A percentile compares a stretch with the other conserved stretches of the same genome.
Conservation (phyloP, 2,888 invertebrate species). For the Ornithoptera alexandrae region DNA sequence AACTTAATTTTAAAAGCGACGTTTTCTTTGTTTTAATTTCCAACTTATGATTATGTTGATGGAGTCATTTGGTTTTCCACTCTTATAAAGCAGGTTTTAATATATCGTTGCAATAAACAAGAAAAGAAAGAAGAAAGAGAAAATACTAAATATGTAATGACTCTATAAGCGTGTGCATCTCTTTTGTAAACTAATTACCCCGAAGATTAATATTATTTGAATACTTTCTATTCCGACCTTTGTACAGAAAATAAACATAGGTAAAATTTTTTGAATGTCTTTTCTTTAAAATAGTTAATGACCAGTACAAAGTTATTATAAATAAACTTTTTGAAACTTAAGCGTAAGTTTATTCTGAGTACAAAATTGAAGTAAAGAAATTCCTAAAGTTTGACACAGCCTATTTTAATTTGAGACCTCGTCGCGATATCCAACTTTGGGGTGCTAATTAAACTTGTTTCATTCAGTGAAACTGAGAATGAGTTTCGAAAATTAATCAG, state of each 20-base stretch:
- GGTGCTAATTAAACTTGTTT: constrained; percentile 73
- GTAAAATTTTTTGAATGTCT: neutral
- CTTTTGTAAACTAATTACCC: neutral
- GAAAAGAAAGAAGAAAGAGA: too few species aligned
- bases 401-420: constrained; percentile 47
- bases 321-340: neutral
- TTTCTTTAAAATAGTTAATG: neutral
- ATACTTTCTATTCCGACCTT: neutral
- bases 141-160: neutral
- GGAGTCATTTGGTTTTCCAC: neutral
- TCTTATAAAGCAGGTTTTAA: neutral
- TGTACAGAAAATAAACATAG: neutral
- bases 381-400: constrained; percentile 33
- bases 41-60: neutral
- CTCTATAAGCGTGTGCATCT: neutral
- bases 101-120: neutral
- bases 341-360: constrained; percentile 12
- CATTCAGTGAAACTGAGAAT: constrained; percentile 69
- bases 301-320: neutral
- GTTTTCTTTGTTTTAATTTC: neutral
- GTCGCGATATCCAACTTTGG: constrained; percentile 55
- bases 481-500: constrained; percentile 72
- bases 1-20: neutral
- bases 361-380: constrained; percentile 21
- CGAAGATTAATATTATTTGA: too few species aligned